Evolutionary conservation across 2,113 vertebrate species (phyloP).

Genomic region (Thamnaconus septentrionalis): DNA sequence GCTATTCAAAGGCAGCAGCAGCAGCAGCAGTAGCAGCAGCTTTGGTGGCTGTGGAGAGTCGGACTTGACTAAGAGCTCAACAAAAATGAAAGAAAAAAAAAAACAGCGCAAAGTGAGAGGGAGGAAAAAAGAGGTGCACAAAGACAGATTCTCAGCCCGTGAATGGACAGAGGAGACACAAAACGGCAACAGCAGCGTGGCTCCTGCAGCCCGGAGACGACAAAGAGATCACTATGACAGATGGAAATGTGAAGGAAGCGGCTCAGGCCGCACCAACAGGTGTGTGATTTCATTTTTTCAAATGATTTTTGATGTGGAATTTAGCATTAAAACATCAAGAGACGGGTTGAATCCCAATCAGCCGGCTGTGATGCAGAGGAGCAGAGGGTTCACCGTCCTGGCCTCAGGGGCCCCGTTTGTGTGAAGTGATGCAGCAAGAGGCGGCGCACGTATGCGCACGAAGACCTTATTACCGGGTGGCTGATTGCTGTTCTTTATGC

Average conservation of each 20-base stretch:
- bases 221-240: background rate
- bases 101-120: background rate
- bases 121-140: too few relatives aligned
- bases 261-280: background rate
- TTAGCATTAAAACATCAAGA: background rate
- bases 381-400: too few relatives aligned
- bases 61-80: slow-evolving; percentile 27
- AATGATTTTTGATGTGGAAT: background rate
- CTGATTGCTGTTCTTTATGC: too few relatives aligned
- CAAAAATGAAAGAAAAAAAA: slow-evolving; percentile 1
- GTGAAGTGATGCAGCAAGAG: too few relatives aligned
- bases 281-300: too few relatives aligned
- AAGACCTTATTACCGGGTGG: too few relatives aligned
- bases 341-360: background rate
- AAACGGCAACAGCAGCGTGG: slow-evolving; percentile 3
- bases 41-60: slow-evolving; percentile 37
- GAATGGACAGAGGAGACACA: slow-evolving; percentile 16
- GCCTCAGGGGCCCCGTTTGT: too few relatives aligned
- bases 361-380: too few relatives aligned
- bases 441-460: too few relatives aligned
- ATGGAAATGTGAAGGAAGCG: slow-evolving; percentile 6
- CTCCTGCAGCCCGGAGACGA: slow-evolving; percentile 3
- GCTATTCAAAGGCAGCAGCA: slow-evolving; percentile 49
- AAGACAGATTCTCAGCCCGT: background rate
- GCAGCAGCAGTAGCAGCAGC: slow-evolving; percentile 39